A percentile compares a stretch with the other conserved stretches of the same genome.
Conservation (phyloP, 2,113 vertebrate genomes). For the Drymodes brunneopygia region DNA sequence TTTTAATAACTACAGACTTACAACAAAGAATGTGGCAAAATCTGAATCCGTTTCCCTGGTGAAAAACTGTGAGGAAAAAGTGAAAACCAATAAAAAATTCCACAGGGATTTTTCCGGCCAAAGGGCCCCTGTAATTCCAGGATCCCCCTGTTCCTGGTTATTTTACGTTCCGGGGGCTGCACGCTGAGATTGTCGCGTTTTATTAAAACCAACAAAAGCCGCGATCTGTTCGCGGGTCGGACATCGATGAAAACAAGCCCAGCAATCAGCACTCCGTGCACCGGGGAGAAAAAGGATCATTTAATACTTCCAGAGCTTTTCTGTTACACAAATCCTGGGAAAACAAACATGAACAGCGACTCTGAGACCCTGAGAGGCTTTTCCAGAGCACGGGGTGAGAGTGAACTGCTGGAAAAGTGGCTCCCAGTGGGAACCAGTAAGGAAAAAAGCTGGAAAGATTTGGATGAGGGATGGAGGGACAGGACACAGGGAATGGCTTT, state of each 20-base stretch:
- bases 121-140: not conserved
- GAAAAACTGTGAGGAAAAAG: not conserved
- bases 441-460: not conserved
- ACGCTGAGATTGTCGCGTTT: not conserved
- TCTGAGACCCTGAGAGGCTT: not conserved
- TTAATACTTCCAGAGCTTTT: not conserved
- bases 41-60: not conserved
- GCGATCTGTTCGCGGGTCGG: not conserved
- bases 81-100: not conserved
- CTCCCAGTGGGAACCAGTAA: not conserved
- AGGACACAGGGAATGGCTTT: not conserved
- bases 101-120: not conserved
- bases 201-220: not conserved
- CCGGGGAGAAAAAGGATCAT: not conserved
- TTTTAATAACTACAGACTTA: not conserved
- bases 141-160: not conserved
- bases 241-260: not conserved
- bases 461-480: not conserved
- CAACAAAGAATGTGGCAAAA: not conserved
- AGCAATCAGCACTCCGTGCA: not conserved
- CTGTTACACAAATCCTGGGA: not conserved
- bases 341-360: not conserved
- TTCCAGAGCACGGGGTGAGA: fast-evolving
- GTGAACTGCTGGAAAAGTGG: fast-evolving
- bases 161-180: not conserved